Percentiles rank a stretch among this genome's conserved stretches.
Evolutionary conservation across 2,888 invertebrate genomes (phyloP).

Genomic region (Thereva unica): DNA sequence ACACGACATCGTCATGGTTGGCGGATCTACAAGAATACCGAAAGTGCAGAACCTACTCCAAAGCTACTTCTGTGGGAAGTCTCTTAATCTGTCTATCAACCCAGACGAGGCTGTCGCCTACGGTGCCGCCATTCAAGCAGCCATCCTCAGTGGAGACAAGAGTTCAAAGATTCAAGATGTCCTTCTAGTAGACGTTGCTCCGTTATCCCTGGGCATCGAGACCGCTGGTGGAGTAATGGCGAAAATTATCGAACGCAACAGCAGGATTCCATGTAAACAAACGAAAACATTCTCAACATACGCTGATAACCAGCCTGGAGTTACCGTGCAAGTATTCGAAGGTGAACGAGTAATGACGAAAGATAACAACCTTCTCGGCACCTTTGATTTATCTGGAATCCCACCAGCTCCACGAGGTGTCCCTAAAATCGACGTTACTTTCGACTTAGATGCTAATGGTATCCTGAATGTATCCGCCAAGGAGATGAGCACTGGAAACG

Average conservation of each 20-base stretch:
- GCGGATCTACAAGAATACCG: constrained; percentile 80
- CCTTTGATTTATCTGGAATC: constrained; percentile 93
- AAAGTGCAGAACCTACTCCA: constrained; percentile 75
- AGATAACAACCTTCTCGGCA: constrained; percentile 92
- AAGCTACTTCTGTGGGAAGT: constrained; percentile 75
- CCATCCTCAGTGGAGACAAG: constrained; percentile 70
- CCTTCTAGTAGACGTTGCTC: constrained; percentile 70
- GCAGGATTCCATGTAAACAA: constrained; percentile 73
- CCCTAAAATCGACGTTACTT: constrained; percentile 84
- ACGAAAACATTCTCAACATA: constrained; percentile 78
- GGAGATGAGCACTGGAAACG: constrained; percentile 68
- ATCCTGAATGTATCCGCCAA: constrained; percentile 87
- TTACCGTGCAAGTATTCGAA: constrained; percentile 74
- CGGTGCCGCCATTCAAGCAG: constrained; percentile 76
- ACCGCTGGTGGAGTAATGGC: constrained; percentile 83
- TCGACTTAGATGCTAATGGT: constrained; percentile 87
- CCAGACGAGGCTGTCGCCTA: constrained; percentile 83
- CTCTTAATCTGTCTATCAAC: constrained; percentile 75
- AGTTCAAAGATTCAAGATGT: constrained; percentile 77
- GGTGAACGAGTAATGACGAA: constrained; percentile 88
- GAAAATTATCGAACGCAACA: constrained; percentile 73
- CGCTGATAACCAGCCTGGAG: constrained; percentile 78
- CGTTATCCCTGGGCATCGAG: constrained; percentile 75
- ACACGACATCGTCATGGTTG: constrained; percentile 79
- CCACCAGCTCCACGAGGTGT: constrained; percentile 92